Evolutionary conservation across 2,113 vertebrate species (phyloP).

Genomic region (Lampris megalopsis): DNA sequence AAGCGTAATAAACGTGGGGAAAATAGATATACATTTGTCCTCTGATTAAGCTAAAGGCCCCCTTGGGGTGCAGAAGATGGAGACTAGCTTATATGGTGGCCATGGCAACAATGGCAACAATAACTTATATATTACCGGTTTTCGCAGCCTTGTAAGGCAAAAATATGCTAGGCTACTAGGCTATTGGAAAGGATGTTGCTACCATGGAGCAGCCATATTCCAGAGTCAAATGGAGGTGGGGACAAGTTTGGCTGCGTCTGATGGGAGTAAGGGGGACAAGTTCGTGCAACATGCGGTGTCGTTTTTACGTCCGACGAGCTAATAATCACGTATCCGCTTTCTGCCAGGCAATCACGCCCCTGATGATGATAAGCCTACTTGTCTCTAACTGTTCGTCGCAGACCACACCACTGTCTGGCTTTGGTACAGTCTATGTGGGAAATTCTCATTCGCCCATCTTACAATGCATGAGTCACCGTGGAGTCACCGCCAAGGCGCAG

Average conservation of each 20-base stretch:
- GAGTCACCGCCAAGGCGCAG: conserved; percentile 41
- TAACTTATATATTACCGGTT: conserved; percentile 35
- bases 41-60: background rate
- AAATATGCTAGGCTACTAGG: conserved; percentile 5
- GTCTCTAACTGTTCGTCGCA: background rate
- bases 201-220: too few species aligned
- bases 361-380: conserved; percentile 19
- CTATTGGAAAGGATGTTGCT: background rate
- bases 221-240: background rate
- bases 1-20: too few species aligned
- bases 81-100: conserved; percentile 42
- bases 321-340: too few species aligned
- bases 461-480: conserved; percentile 53
- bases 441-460: background rate
- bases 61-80: conserved; percentile 14
- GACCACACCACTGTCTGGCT: background rate
- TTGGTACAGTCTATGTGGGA: background rate
- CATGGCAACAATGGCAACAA: conserved; percentile 74
- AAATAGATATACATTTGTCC: background rate
- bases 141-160: background rate
- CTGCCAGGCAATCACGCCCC: conserved; percentile 5
- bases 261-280: conserved; percentile 44
- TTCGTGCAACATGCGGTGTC: conserved; percentile 30
- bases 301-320: too few species aligned
- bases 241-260: conserved; percentile 44